Percentiles rank a stretch among this genome's conserved stretches.
Conservation (phyloP, 2,113 vertebrate genomes). For the Chiloscyllium plagiosum region DNA sequence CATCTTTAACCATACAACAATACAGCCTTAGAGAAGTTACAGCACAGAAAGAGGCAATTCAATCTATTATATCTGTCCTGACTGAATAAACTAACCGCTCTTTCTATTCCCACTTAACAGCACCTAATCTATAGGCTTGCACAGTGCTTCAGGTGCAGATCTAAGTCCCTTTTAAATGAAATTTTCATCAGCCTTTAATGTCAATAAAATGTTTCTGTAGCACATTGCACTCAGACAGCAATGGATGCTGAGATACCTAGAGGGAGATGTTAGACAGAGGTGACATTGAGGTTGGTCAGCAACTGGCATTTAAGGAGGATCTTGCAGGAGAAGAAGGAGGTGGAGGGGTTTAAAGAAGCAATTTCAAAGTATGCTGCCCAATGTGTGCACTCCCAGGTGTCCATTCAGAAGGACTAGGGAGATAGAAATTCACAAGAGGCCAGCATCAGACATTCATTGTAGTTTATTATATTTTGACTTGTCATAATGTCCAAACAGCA, state of each 20-base stretch:
- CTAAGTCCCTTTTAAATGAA: no score
- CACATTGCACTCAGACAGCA: neutral
- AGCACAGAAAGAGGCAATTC: no score
- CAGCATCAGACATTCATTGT: neutral
- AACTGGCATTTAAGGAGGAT: neutral
- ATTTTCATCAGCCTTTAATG: neutral
- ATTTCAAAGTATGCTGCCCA: neutral
- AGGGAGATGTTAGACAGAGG: neutral
- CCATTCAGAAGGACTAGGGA: neutral
- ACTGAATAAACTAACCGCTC: no score
- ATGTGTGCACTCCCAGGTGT: neutral
- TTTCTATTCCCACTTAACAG: no score
- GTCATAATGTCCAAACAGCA: neutral
- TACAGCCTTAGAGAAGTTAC: no score
- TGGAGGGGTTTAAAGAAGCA: neutral
- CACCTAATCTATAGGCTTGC: no score
- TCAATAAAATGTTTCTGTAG: neutral
- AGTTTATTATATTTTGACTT: neutral
- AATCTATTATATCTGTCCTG: no score
- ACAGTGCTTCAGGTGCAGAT: no score
- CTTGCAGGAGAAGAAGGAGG: no score
- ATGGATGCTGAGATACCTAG: neutral
- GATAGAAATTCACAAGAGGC: neutral
- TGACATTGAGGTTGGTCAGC: neutral
- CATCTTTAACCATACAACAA: neutral